Base-by-base conservation (phyloP, 2,888 invertebrate genomes). In the Rhyacophila evoluta region DNA sequence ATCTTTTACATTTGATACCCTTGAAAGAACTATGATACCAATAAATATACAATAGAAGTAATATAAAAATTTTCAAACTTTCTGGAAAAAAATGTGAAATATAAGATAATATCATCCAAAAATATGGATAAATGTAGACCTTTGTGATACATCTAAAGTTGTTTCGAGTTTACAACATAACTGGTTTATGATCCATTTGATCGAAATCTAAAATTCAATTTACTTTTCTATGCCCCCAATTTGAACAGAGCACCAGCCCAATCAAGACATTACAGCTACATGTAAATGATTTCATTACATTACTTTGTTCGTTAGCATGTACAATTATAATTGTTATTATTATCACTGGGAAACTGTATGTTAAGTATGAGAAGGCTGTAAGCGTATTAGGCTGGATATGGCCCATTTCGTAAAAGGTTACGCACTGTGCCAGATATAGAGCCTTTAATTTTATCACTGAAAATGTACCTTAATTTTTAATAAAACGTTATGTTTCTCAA, bases 301-400 rank as follows among this genome's bases (percentile, higher is more conserved):
- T 55, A 55, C 55, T 19, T 55, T 19, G 55, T 55, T 33, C 15
- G 19, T 55, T 55, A 55, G 55, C 55, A 55, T 55, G 55, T 55
- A 55, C 55, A 10, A 25, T 55, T 55, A 55, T 55, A 55, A 55
- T 55, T 55, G 55, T 25, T 55, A 55, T 55, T 55, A 55, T 55
- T 5, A 12, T 55, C 12, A 55, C 55, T 19, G 55, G 19, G 55
- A 55, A 55, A 55, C 2, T 55, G 55, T 55, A 55, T 19, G 55
- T 8, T 55, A 55, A 55, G 55, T 55, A 25, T 19, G 19, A 10
- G 55, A 15, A 2, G 15, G 10, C 15, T 19, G 55, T 55, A 55
- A 55, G 19, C 19, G 55, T 55, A 55, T 55, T 55, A 19, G 19
- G 3, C 55, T 33, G 19, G 25, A 8, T 55, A 55, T 8, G 55